Evolutionary conservation across 2,888 invertebrate species (phyloP), one percentile per base, ranked within the genome.

Genomic region (Chalcosyrphus nemorum): DNA sequence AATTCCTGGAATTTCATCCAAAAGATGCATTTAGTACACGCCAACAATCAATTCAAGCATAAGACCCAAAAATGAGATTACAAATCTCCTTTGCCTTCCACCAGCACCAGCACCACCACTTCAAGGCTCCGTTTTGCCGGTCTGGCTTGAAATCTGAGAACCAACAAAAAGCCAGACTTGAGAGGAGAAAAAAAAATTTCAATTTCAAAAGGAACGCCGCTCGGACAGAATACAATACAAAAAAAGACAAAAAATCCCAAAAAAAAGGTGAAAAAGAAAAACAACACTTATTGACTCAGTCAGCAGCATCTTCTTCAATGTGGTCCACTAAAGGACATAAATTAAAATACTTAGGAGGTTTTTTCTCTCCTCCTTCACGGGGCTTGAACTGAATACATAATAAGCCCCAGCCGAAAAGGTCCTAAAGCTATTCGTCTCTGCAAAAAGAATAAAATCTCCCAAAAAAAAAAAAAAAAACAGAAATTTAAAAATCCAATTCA

Each of bases 11-110:
- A 84, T 72, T 74, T 74, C 19, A 61, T 77, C 72, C 72, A 41
- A 82, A 82, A 77, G 65, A 82, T 82, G 82, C 82, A 77, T 82
- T 82, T 82, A 82, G 66, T 54, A 72, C 61, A 77, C 61, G 72
- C 59, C 54, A 72, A 82, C 68, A 82, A 82, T 80, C 84, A 84
- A 84, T 80, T 84, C 84, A 84, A 84, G 80, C 84, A 75, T 80
- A 84, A 84, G 68, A 65, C 68, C 74, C 74, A 56, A 82, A n/a
- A 82, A 82, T 78, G 52, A 84, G 84, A 84, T 84, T 84, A 84
- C 84, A 47, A 63, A 74, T 80, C 84, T 78, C 47, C 50, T 74
- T 54, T 50, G 38, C 68, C 19, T 41, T 29, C 38, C 56, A 35
- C 52, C 68, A 27, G n/a, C 38, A 38, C 7, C n/a, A n/a, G n/a